Percentiles rank a stretch among this genome's conserved stretches.
Evolutionary conservation across 2,797 vertebrate species (phyloP).

Genomic region (Catamblyrhynchus diadema): DNA sequence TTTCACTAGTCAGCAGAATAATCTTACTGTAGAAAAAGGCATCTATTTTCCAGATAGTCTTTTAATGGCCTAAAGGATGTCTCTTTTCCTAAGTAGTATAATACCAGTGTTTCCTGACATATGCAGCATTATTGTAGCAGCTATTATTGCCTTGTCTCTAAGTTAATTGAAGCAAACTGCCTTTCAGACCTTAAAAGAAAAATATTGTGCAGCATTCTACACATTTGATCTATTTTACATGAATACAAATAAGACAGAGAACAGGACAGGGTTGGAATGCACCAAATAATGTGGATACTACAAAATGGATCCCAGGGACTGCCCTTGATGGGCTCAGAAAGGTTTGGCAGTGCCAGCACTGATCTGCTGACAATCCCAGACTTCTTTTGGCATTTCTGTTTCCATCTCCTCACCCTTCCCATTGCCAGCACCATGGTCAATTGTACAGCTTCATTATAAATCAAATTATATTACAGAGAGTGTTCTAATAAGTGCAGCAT

Average conservation of each 20-base stretch:
- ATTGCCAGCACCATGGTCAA: not conserved
- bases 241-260: not conserved
- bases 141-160: not conserved
- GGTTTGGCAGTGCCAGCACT: not conserved
- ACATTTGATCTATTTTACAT: not conserved
- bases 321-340: not conserved
- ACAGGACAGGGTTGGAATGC: not conserved
- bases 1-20: not conserved
- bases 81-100: not conserved
- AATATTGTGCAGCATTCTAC: not conserved
- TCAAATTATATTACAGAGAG: not conserved
- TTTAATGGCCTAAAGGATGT: not conserved
- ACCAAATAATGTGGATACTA: not conserved
- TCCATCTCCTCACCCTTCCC: not conserved
- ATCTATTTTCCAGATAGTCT: not conserved
- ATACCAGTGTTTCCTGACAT: not conserved
- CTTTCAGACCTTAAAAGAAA: not conserved
- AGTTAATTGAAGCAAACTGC: not conserved
- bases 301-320: not conserved
- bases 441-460: rapidly evolving
- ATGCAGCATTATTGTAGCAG: not conserved
- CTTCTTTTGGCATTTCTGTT: not conserved
- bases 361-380: not conserved
- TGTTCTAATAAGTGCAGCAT: not conserved
- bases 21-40: not conserved